Conservation (phyloP, 2,797 vertebrate species). For the Phoebastria nigripes region DNA sequence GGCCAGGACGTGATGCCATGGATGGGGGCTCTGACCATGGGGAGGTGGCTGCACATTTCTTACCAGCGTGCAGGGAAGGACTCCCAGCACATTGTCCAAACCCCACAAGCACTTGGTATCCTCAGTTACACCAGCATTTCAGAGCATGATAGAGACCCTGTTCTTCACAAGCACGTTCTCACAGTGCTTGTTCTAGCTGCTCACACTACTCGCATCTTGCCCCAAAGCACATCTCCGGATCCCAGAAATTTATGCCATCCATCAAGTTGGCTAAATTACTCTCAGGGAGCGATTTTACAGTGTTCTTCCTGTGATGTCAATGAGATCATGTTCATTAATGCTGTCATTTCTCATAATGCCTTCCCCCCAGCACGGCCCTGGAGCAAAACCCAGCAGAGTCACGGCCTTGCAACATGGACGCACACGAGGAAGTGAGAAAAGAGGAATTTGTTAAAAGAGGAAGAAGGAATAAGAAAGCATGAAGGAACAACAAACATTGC, state of each 20-base stretch:
- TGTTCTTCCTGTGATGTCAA: not conserved
- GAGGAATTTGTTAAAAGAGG: not conserved
- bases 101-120: no score
- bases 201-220: not conserved
- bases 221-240: not conserved
- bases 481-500: not conserved
- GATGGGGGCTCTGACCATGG: not conserved
- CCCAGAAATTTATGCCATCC: not conserved
- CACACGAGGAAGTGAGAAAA: not conserved
- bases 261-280: not conserved
- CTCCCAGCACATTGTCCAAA: not conserved
- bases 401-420: not conserved
- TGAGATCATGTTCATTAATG: not conserved
- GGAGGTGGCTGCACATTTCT: not conserved
- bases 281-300: not conserved
- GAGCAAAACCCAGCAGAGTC: not conserved
- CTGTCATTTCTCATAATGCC: accelerated
- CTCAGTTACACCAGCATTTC: not conserved
- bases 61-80: not conserved
- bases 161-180: not conserved
- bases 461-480: not conserved
- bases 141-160: not conserved
- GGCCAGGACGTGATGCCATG: accelerated
- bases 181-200: not conserved
- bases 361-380: not conserved